Evolutionary conservation across 2,888 invertebrate genomes (phyloP), one percentile per base, ranked within the genome.

Genomic region (Eristalinus aeneus): DNA sequence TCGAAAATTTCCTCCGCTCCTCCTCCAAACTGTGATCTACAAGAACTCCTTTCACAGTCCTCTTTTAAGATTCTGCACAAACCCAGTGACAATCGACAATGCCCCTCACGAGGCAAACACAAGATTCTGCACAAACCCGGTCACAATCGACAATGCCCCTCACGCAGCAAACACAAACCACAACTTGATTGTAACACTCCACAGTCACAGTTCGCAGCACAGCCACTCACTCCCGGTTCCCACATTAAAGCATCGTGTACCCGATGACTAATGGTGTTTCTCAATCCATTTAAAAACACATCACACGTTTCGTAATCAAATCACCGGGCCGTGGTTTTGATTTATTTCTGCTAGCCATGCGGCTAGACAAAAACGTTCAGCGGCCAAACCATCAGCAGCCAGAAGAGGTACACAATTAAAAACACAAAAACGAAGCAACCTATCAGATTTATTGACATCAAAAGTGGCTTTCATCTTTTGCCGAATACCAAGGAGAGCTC

Each of bases 381-480:
- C n/a, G n/a, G 54, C 36, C 12, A 20, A 64, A 53, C 53, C 16
- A 46, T 46, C 46, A 46, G 16, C 16, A 46, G 16, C 8, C 46
- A 16, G 46, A n/a, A 0, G 46, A 46, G 46, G 46, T 16, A 46
- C 16, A 46, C n/a, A 46, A 46, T 46, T 46, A 16, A 46, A 16
- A n/a, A 46, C 36, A 67, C 54, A 76, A 46, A 65, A 36, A 63
- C 36, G 16, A 20, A 0, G 31, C 5, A 64, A 53, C 53, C 60
- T 75, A 39, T 60, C 58, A 68, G 67, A 80, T 79, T 84, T 84
- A 79, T 79, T 84, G 75, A 61, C 83, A 83, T 46, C 69, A 63
- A 63, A 82, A 84, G 54, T 61, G n/a, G 67, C 81, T 85, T 85
- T 85, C 81, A 85, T 85, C 85, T 81, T 73, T 9, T 16, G 46